Base-by-base conservation (phyloP, 2,888 invertebrate genomes). In the Conistra vaccinii region DNA sequence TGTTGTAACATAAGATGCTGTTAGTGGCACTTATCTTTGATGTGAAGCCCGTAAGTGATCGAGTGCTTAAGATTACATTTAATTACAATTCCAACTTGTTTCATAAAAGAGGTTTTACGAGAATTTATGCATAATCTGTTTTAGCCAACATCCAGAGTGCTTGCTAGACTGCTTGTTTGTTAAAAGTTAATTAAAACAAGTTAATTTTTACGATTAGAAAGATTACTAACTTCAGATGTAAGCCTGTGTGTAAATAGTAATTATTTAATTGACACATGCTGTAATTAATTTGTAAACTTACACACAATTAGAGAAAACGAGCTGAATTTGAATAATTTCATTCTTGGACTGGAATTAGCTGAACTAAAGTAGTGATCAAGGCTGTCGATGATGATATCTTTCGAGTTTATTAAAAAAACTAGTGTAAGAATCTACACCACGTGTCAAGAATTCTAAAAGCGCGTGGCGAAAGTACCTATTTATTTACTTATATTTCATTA, bases 31-130 rank as follows among this genome's bases (percentile, higher is more conserved):
- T 81, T 77, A 81, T 69, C 58, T 72, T 39, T 68, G 57, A 78
- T 60, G 51, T 66, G 55, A 69, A 72, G 60, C 23, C 51, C 29
- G 55, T 57, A 42, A 73, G 61, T 83, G 79, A 83, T 83, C 65
- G 61, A 83, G 73, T 83, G 65, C 60, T 61, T 53, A 51, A 73
- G 60, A 73, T 83, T 58, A 53, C 35, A 72, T 61, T 69, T 78
- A 78, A 83, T 73, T 69, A 78, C 60, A 69, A 29, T 69, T 53
- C 45, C 42, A 39, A 69, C 84, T 51, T 20, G 69, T 81, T 81
- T 32, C 32, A 67, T 78, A 48, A 69, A 78, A 65, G 72, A 58
- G 73, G 72, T 73, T 62, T 76, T 58, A 62, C 57, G 39, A 72
- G 78, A 84, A 60, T 73, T 58, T 29, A 69, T 67, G 61, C 26